Percentiles rank a stretch among this genome's conserved stretches.
Conservation (phyloP, 2,888 invertebrate species). For the Ypsolopha scabrella region DNA sequence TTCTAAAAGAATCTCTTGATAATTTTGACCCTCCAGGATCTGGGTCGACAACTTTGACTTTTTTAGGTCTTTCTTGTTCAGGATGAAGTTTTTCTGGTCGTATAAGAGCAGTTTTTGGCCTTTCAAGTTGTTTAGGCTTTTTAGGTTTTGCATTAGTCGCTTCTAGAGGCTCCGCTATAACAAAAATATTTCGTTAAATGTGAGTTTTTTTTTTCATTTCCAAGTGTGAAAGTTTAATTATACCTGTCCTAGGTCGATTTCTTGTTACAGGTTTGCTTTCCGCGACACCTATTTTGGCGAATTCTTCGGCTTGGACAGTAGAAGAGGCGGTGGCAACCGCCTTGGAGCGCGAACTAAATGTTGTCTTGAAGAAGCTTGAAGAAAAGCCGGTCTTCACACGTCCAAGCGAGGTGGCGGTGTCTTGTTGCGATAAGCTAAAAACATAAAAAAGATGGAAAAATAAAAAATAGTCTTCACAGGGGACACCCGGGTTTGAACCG, state of each 20-base stretch:
- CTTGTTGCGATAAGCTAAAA: neutral
- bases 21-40: conserved; percentile 32
- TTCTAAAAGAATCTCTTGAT: conserved; percentile 14
- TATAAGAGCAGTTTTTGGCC: conserved; percentile 27
- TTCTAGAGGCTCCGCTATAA: conserved; percentile 25
- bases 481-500: conserved; percentile 70
- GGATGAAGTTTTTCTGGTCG: conserved; percentile 26
- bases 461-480: conserved; percentile 22
- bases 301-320: conserved; percentile 33
- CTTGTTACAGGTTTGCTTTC: conserved; percentile 64
- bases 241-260: conserved; percentile 59
- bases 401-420: neutral
- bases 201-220: too few relatives aligned
- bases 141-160: conserved; percentile 7
- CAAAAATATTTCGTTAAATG: conserved; percentile 19
- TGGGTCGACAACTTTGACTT: conserved; percentile 30
- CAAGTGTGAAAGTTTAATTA: conserved; percentile 17
- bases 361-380: conserved; percentile 59
- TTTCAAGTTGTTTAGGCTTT: conserved; percentile 29
- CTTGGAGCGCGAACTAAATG: conserved; percentile 60
- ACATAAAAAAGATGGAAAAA: conserved; percentile 11
- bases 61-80: conserved; percentile 38
- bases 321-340: conserved; percentile 42
- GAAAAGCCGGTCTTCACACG: conserved; percentile 28
- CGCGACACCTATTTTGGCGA: conserved; percentile 63